Conservation (phyloP, 2,797 vertebrate species). For the Synaphobranchus kaupii region DNA sequence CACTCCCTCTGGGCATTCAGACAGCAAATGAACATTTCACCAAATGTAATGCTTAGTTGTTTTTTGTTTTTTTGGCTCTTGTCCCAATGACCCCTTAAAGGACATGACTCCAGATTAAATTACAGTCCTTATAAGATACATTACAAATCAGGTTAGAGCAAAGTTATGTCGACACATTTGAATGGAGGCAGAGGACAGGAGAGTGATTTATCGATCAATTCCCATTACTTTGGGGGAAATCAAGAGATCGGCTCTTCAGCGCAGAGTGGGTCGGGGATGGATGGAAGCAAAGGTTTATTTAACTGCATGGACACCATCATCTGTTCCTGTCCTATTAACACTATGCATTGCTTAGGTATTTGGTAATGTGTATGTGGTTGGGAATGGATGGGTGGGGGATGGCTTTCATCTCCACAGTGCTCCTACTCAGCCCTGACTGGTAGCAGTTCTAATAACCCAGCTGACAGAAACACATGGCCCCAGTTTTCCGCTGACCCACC, state of each 20-base stretch:
- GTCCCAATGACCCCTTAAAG: background rate
- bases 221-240: background rate
- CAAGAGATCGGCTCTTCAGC: background rate
- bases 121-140: background rate
- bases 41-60: background rate
- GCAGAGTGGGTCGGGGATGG: too few species aligned
- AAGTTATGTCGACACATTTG: background rate
- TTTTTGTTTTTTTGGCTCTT: background rate
- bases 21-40: background rate
- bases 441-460: background rate
- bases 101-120: background rate
- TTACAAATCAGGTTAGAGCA: background rate
- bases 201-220: conserved; percentile 7
- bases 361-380: background rate
- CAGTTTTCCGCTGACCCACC: background rate
- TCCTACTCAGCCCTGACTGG: background rate
- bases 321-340: background rate
- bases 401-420: background rate
- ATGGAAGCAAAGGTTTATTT: background rate
- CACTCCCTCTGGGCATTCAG: background rate
- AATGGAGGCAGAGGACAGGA: background rate
- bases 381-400: background rate
- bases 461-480: too few species aligned
- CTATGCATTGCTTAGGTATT: background rate
- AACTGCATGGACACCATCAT: background rate